Evolutionary conservation across 2,113 vertebrate species (phyloP).

Genomic region (Chitala chitala): DNA sequence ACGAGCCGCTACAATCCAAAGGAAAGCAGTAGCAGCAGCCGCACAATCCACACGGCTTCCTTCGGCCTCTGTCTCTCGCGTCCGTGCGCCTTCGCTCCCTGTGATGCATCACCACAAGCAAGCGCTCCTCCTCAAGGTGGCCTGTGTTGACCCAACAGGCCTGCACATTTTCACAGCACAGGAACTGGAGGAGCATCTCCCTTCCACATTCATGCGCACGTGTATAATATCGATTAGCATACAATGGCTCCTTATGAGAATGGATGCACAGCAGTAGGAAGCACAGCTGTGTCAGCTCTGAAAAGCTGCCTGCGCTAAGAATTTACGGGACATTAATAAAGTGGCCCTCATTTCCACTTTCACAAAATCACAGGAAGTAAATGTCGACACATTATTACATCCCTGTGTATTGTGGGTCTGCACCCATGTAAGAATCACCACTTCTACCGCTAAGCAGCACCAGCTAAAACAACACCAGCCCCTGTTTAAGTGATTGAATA

Average conservation of each 20-base stretch:
- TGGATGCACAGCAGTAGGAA: not conserved
- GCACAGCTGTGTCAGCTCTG: not conserved
- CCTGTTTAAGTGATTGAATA: not conserved
- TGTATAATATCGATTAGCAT: not conserved
- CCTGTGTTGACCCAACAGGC: not conserved
- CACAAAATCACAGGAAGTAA: slow-evolving; percentile 38
- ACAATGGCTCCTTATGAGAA: not conserved
- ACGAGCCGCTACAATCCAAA: no score
- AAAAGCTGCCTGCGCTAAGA: slow-evolving; percentile 41
- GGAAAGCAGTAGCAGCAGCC: no score
- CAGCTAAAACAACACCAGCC: not conserved
- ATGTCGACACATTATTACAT: no score
- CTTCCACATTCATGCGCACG: not conserved
- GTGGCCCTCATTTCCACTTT: slow-evolving; percentile 31
- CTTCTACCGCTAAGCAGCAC: not conserved
- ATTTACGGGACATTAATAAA: slow-evolving; percentile 38
- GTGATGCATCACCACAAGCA: no score
- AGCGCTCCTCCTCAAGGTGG: not conserved
- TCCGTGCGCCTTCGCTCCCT: no score
- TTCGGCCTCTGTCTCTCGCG: no score
- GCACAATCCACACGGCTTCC: no score
- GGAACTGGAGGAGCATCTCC: not conserved
- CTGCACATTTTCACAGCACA: not conserved
- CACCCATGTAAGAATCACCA: not conserved
- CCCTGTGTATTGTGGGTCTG: slow-evolving; percentile 17